Base-by-base conservation (phyloP, 2,113 vertebrate genomes). In the Speoplatyrhinus poulsoni region DNA sequence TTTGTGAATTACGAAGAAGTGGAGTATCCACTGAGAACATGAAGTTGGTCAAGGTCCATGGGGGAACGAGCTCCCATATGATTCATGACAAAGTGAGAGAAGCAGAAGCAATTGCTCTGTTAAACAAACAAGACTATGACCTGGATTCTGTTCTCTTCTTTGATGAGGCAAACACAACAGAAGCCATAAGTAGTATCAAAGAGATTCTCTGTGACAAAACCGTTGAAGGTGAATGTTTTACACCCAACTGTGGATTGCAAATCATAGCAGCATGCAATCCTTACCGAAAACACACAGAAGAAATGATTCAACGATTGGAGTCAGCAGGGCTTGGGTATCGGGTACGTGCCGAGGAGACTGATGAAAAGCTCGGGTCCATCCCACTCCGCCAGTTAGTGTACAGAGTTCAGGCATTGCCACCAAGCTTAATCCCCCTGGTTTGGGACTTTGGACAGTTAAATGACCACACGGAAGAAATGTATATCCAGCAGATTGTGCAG, bases 401-500 rank as follows among this genome's bases (percentile, higher is more conserved):
- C 74, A 93, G 98, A 0, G 98, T 99, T 47, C 98, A 99, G 0
- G 94, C 97, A 0, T 93, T 99, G 63, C 98, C 97, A 0, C 96
- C 96, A 12, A 98, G 97, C 89, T 94, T 99, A 90, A 92, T 96
- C 57, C 96, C 96, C 0, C 79, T 99, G 33, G 96, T 99, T 36
- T 99, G 97, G 98, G 98, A 99, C 77, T 99, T 99, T 26, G 98
- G 98, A 32, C 97, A 99, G 67, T 88, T 99, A 76, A 94, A 94
- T 62, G 81, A 92, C 62, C 1, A 78, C 0, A 87, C 94, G 0
- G 98, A 99, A 53, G 93, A 90, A 73, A 91, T 92, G 67, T 94
- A 96, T 65, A 96, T 98, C 55, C 90, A 94, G 46, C 98, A 99
- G 87, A 97, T 99, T 3, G 94, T 99, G 0, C 94, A 95, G 81